Evolutionary conservation across 2,888 invertebrate species (phyloP).

Genomic region (Ischnura elegans): DNA sequence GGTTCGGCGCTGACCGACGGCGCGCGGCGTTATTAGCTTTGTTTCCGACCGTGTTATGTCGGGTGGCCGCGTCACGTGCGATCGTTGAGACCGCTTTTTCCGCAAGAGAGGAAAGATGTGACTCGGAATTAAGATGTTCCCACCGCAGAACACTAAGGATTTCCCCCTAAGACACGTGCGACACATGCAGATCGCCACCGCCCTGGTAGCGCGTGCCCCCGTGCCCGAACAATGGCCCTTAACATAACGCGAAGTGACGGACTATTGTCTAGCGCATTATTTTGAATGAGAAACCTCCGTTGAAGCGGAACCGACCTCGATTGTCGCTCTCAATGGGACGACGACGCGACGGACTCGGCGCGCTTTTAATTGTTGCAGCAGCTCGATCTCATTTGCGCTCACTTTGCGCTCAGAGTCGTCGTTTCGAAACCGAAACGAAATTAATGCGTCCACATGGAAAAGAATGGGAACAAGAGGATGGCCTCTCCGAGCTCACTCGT

Average conservation of each 20-base stretch:
- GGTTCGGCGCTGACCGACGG: neutral
- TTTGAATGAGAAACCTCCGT: slow-evolving; percentile 3
- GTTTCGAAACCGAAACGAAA: neutral
- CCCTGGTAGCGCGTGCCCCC: neutral
- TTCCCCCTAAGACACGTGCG: neutral
- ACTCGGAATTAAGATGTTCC: slow-evolving; percentile 9
- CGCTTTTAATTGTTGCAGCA: neutral
- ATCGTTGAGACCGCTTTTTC: neutral
- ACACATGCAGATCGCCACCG: neutral
- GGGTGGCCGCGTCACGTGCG: slow-evolving; percentile 5
- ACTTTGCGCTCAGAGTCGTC: neutral
- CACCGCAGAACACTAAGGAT: neutral
- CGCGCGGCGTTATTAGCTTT: neutral
- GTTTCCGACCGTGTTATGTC: neutral
- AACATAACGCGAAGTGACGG: neutral
- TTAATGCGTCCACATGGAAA: neutral
- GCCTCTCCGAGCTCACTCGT: neutral
- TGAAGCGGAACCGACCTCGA: slow-evolving; percentile 24
- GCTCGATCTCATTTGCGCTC: neutral
- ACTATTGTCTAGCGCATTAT: neutral
- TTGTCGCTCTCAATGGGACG: neutral
- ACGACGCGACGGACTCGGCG: too few relatives aligned
- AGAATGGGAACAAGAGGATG: neutral
- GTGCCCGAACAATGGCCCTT: neutral
- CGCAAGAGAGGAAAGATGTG: slow-evolving; percentile 4